Evolutionary conservation across 2,888 invertebrate genomes (phyloP).

Genomic region (Scaptomyza polygonia): DNA sequence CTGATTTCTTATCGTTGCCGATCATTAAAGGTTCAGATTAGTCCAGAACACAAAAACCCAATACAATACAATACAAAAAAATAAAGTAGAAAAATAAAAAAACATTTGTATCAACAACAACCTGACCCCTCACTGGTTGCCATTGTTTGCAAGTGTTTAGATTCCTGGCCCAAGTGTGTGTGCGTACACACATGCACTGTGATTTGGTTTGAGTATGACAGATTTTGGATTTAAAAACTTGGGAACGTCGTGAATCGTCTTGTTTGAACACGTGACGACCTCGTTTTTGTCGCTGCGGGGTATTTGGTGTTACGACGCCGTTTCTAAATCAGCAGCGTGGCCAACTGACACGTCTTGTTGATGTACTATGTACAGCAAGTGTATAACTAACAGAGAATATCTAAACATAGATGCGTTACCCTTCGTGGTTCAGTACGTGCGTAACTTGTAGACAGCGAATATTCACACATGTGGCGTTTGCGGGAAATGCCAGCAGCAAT

Average conservation of each 20-base stretch:
- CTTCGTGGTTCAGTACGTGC: conserved; percentile 46
- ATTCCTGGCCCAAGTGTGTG: conserved; percentile 53
- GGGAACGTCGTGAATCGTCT: conserved; percentile 49
- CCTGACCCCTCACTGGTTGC: conserved; percentile 64
- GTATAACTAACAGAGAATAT: conserved; percentile 9
- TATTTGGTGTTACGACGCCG: conserved; percentile 47
- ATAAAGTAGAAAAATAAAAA: conserved; percentile 39
- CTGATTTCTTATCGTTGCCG: conserved; percentile 70
- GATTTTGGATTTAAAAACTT: conserved; percentile 10
- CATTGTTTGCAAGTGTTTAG: conserved; percentile 59
- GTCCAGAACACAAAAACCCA: conserved; percentile 51
- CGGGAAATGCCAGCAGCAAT: conserved; percentile 46
- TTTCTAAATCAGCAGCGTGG: conserved; percentile 48
- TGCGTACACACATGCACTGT: conserved; percentile 43
- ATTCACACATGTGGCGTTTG: conserved; percentile 69
- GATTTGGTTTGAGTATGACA: conserved; percentile 20
- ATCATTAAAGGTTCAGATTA: conserved; percentile 71
- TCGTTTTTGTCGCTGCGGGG: conserved; percentile 68
- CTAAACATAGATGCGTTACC: conserved; percentile 4
- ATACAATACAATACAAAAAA: conserved; percentile 20
- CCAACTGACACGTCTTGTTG: conserved; percentile 58
- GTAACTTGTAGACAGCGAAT: conserved; percentile 52
- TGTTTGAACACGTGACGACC: conserved; percentile 77
- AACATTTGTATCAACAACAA: conserved; percentile 59
- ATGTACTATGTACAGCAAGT: conserved; percentile 48